Percentiles rank a stretch among this genome's conserved stretches.
phyloP scores from a whole-genome alignment of 1,140 invertebrate species.

The Uloborus diversus region DNA sequence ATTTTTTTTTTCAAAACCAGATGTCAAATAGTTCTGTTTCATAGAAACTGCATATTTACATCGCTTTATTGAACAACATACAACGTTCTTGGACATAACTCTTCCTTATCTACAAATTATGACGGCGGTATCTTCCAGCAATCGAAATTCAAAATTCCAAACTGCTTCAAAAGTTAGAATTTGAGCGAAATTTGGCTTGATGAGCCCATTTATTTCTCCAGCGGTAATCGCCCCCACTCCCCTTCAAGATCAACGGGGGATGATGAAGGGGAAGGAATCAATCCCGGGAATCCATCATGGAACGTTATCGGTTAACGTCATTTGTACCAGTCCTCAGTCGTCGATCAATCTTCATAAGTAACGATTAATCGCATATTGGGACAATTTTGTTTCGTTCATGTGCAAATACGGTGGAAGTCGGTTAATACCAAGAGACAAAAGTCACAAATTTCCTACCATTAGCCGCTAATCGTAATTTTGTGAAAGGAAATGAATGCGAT shows the following conservation, averaged over 20 bases:
- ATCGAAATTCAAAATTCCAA: not conserved
- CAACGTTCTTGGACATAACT: too few relatives aligned
- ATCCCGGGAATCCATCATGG: slow-evolving; percentile 42
- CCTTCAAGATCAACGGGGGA: not conserved
- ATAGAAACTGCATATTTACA: too few relatives aligned
- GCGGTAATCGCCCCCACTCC: slow-evolving; percentile 15
- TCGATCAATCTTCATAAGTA: slow-evolving; percentile 50
- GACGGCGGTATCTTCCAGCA: too few relatives aligned
- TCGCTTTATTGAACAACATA: too few relatives aligned
- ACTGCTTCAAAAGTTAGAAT: not conserved
- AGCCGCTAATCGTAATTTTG: too few relatives aligned
- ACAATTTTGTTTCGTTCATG: slow-evolving; percentile 39
- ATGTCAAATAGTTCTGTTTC: too few relatives aligned
- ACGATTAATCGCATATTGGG: slow-evolving; percentile 38
- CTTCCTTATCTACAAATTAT: too few relatives aligned
- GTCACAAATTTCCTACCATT: too few relatives aligned
- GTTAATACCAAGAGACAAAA: too few relatives aligned
- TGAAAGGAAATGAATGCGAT: too few relatives aligned
- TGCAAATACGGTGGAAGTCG: slow-evolving; percentile 3
- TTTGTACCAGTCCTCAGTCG: slow-evolving; percentile 14
- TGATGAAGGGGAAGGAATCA: not conserved
- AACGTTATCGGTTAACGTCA: slow-evolving; percentile 51
- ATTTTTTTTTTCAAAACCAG: too few relatives aligned
- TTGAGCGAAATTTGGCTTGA: not conserved
- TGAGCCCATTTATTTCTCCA: slow-evolving; percentile 4